These are phyloP conservation scores for Dynastes grantii DNA, from an alignment of 2,888 invertebrate species.

Conservation along the genomic window DNA sequence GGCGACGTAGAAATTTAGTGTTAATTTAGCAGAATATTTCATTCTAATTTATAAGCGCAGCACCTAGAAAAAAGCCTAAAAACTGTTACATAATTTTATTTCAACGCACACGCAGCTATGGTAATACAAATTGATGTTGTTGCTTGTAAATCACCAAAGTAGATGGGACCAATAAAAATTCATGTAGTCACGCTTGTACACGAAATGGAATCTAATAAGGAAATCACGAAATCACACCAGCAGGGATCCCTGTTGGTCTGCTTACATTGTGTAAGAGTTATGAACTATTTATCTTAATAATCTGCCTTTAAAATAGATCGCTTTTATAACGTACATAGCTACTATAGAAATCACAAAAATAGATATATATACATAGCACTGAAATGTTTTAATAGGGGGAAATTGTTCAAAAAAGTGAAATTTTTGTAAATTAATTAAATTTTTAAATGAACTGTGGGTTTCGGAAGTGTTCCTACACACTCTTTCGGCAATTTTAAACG, in stretches of 20 bases:
- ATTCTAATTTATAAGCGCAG: slow-evolving; percentile 10
- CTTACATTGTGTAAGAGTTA: not conserved
- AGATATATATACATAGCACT: no score
- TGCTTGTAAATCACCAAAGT: not conserved
- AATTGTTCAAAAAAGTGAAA: no score
- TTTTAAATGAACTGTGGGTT: no score
- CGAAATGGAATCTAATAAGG: slow-evolving; percentile 5
- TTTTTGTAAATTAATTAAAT: no score
- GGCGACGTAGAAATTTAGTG: slow-evolving; percentile 18
- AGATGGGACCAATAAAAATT: slow-evolving; percentile 8
- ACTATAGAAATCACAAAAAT: no score
- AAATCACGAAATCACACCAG: not conserved
- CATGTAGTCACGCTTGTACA: not conserved
- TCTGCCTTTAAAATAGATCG: no score
- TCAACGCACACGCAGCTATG: not conserved
- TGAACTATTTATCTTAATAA: not conserved
- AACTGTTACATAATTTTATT: not conserved
- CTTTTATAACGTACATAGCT: no score
- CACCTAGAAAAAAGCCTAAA: not conserved
- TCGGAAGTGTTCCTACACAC: no score
- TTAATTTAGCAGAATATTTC: slow-evolving; percentile 38
- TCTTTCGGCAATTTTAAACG: no score
- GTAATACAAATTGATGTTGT: not conserved
- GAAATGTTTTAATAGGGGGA: no score
- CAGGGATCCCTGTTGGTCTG: not conserved